Evolutionary conservation across 2,888 invertebrate genomes (phyloP).

Genomic region (Osedax fenrisi): DNA sequence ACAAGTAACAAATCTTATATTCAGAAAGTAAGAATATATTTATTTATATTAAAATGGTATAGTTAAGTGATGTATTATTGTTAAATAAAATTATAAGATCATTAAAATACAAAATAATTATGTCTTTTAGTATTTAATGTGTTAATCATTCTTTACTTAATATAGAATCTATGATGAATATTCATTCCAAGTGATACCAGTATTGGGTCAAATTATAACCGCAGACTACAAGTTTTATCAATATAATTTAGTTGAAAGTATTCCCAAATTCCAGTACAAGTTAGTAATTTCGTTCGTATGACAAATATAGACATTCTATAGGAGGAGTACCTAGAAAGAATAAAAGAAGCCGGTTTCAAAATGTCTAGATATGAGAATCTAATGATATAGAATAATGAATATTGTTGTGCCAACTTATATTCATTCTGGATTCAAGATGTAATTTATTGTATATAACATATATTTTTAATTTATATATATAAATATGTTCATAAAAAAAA

Average conservation of each 20-base stretch:
- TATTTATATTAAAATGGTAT: too few species aligned
- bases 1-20: conserved; percentile 63
- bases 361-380: conserved; percentile 78
- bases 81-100: too few species aligned
- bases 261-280: conserved; percentile 84
- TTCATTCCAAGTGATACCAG: conserved; percentile 92
- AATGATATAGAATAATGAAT: too few species aligned
- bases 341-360: conserved; percentile 75
- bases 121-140: too few species aligned
- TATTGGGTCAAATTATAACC: conserved; percentile 79
- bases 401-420: conserved; percentile 84
- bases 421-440: conserved; percentile 82
- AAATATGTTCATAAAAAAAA: too few species aligned
- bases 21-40: conserved; percentile 71
- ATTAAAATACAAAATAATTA: too few species aligned
- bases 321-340: conserved; percentile 75
- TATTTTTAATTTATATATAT: too few species aligned
- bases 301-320: too few species aligned
- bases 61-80: too few species aligned
- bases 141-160: too few species aligned
- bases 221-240: conserved; percentile 92
- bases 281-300: conserved; percentile 43
- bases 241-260: conserved; percentile 95
- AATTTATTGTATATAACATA: too few species aligned
- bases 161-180: conserved; percentile 82